A percentile compares a stretch with the other conserved stretches of the same genome.
These are phyloP conservation scores for Pseudochaenichthys georgianus DNA, from an alignment of 2,797 vertebrate species.

Conservation along the genomic window DNA sequence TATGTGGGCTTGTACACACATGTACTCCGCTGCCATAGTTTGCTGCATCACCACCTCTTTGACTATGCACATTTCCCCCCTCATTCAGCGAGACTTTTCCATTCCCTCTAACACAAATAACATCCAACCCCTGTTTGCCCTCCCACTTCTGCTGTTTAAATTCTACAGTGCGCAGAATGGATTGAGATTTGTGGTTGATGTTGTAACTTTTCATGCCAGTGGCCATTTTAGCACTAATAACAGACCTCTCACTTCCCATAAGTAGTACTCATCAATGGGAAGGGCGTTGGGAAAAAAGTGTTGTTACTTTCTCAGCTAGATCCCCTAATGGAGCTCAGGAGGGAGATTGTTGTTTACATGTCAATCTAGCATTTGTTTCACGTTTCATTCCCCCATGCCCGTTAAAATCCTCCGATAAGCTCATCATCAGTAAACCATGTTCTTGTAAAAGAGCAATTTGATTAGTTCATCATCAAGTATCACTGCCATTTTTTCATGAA, in stretches of 20 bases:
- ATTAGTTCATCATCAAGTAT: not conserved
- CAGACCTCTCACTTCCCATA: slow-evolving; percentile 12
- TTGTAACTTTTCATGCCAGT: not conserved
- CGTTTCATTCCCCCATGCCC: not conserved
- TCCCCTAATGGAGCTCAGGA: not conserved
- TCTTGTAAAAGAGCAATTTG: too few relatives aligned
- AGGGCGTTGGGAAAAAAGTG: not conserved
- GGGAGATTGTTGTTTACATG: not conserved
- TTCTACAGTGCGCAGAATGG: not conserved
- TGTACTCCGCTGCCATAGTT: not conserved
- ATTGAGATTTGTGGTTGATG: not conserved
- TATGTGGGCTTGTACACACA: slow-evolving; percentile 26
- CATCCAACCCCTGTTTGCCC: slow-evolving; percentile 17
- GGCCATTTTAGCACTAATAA: not conserved
- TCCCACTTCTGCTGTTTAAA: slow-evolving; percentile 30
- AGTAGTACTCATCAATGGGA: slow-evolving; percentile 36
- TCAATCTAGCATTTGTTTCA: not conserved
- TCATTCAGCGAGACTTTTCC: slow-evolving; percentile 49
- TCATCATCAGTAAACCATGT: not conserved
- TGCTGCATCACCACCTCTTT: slow-evolving; percentile 6
- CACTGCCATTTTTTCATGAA: not conserved
- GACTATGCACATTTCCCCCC: slow-evolving; percentile 1
- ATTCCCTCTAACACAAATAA: slow-evolving; percentile 26
- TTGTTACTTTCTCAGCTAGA: not conserved
- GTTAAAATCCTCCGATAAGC: slow-evolving; percentile 1